These are phyloP conservation scores for Plestiodon gilberti DNA, from an alignment of 2,113 vertebrate species.

Conservation along the genomic window DNA sequence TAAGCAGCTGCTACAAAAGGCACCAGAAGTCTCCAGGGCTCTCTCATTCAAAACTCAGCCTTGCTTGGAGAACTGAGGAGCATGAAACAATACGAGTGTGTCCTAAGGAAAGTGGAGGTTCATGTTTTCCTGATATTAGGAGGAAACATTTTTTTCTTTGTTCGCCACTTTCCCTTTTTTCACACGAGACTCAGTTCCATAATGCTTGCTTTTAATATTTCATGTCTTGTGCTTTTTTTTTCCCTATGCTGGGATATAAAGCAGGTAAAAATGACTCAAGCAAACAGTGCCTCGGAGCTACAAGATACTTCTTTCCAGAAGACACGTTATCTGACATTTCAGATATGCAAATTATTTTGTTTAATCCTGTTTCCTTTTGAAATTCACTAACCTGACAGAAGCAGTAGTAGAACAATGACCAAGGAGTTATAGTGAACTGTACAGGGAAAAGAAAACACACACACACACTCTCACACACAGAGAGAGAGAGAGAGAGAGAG, in stretches of 20 bases:
- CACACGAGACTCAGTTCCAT: not conserved
- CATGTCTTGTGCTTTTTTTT: not conserved
- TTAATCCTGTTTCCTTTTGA: conserved; percentile 36
- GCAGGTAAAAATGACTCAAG: conserved; percentile 21
- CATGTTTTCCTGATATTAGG: not conserved
- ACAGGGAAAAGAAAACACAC: not conserved
- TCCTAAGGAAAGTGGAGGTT: not conserved
- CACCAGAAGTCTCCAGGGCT: not conserved
- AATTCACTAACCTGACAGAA: not conserved
- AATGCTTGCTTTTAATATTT: not conserved
- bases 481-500: too few relatives aligned
- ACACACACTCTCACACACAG: too few relatives aligned
- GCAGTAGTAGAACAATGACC: not conserved
- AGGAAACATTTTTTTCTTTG: not conserved
- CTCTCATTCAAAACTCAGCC: not conserved
- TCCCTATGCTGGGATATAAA: not conserved
- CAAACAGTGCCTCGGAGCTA: conserved; percentile 48
- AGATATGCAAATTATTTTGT: conserved; percentile 37
- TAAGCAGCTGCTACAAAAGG: not conserved
- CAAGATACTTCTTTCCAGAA: conserved; percentile 27
- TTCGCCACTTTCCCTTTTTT: not conserved
- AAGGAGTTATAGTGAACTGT: not conserved
- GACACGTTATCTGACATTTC: conserved; percentile 42
- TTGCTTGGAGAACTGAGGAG: too few relatives aligned
- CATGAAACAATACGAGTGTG: not conserved